Evolutionary conservation across 2,888 invertebrate species (phyloP), one percentile per base, ranked within the genome.

Genomic region (Lutraria lutraria): DNA sequence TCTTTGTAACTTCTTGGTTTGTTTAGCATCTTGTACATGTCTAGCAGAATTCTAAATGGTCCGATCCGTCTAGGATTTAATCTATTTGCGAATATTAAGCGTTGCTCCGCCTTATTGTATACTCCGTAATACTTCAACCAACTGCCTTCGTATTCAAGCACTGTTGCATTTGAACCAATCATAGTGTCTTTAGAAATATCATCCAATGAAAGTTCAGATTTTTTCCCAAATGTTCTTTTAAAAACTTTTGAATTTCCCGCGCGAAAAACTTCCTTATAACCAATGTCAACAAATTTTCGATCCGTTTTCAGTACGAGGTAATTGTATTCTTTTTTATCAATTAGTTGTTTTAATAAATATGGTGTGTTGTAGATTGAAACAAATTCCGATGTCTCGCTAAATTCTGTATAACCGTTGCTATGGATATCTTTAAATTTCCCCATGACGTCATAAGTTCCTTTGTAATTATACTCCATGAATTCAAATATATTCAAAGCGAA

Each of bases 61-160:
- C 93, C 93, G 12, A 94, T 76, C 16, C 92, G 89, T 12, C 83
- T 87, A 8, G 87, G 52, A 19, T 94, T 91, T 19, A 94, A 53
- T 21, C 86, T 72, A 25, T 93, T 83, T 13, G 94, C 92, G 1
- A 88, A 79, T 15, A 85, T 29, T n/a, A 95, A 85, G 79, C 94
- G 90, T 15, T 91, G 85, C 43, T 90, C 87, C 4, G 95, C 94
- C 52, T 91, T 82, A 0, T 88, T 63, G 63, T 93, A 93, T 29
- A 88, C 83, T 15, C 94, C 94, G 72, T 92, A 94, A 34, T 93
- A 91, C 56, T 93, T 88, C 52, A 96, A 83, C 93, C 94, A 94
- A 52, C 93, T 92, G 0, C 93, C 95, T 86, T 96, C 96, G 76
- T 95, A 94, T 31, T 94, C 93, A 52, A 95, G 76, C n/a, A 95